Base-by-base conservation (phyloP, 2,888 invertebrate genomes). In the Empis livida region DNA sequence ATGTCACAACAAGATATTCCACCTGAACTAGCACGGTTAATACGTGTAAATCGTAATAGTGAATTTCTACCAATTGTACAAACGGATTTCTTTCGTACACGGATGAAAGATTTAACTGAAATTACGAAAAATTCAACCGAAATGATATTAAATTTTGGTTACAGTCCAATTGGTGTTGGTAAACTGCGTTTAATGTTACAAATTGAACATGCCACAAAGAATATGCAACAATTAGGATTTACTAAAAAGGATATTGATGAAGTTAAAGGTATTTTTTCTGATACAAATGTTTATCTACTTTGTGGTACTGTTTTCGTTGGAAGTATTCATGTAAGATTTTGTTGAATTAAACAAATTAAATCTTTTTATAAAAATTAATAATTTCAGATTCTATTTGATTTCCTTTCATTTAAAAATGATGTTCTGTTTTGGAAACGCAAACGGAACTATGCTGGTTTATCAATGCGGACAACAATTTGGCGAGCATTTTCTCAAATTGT, bases 351-450 rank as follows among this genome's bases (percentile, higher is more conserved):
- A 13, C 13, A 4, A 17, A 27, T 13, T 16, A 11, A 31, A n/a
- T n/a, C n/a, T n/a, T n/a, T n/a, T n/a, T n/a, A n/a, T n/a, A n/a
- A n/a, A n/a, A n/a, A n/a, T n/a, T n/a, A n/a, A n/a, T n/a, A n/a
- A 47, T 77, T 76, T 14, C 76, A 97, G 92, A 72, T 97, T 51
- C 71, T 97, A 38, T 92, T 99, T 62, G 97, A 99, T 67, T 92
- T 97, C 63, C 73, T 99, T 46, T 93, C 97, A 0, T 95, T 99
- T 65, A 99, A 97, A 75, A 96, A 95, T 66, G 97, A 99, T 61
- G 88, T 99, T 1, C 80, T 80, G 47, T 99, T 96, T 67, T 99
- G 99, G 97, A 80, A 84, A 48, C 77, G 79, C 16, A 83, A 89
- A 61, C 79, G 79, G 30, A 84, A 86, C 1, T 83, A 96, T 71